Evolutionary conservation across 1,140 invertebrate species (phyloP), one percentile per base, ranked within the genome.

Genomic region (Lordiphosa clarofinis): DNA sequence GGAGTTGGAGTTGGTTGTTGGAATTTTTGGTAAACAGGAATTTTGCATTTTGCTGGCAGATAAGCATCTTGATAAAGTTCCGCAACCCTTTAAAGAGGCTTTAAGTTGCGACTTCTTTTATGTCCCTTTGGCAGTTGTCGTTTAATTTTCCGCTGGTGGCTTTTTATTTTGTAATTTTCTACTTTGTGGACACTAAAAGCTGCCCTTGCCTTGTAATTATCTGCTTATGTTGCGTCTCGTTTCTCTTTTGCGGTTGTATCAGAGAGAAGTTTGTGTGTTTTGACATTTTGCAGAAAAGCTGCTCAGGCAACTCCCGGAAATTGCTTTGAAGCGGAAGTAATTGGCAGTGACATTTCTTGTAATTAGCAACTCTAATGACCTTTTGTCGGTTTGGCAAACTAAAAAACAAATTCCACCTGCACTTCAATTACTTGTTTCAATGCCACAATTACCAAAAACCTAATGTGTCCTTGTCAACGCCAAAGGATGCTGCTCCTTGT

Each of bases 151-250:
- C 78, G 79, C 78, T 84, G 64, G 63, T 86, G 78, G 65, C 47
- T 84, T 86, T 84, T 84, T 84, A 86, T 82, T 86, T 73, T 86
- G 73, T 79, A 84, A 86, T 84, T 84, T 84, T 66, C 65, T 73
- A 84, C 79, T 73, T 66, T 84, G 79, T 56, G 79, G 61, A 56
- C 9, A 31, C 12, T 13, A 4, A 44, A 5, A 6, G 12, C 35
- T 13, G 28, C 28, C 54, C 12, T 50, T 28, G 60, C 70, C 56
- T 70, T 86, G 78, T 84, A 84, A 86, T 84, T 84, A 84, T 84
- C 78, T 75, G 67, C 79, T 86, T 84, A 86, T 73, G 61, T 58
- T 73, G 57, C 39, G 50, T 46, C 50, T 24, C 52, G 31, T 55
- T 62, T 49, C 28, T 35, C 36, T 47, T 57, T 52, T 50, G 24